A percentile compares a stretch with the other conserved stretches of the same genome.
These are phyloP conservation scores for Drosophila nigrodunni DNA, from an alignment of 1,140 invertebrate genomes.

Conservation along the genomic window DNA sequence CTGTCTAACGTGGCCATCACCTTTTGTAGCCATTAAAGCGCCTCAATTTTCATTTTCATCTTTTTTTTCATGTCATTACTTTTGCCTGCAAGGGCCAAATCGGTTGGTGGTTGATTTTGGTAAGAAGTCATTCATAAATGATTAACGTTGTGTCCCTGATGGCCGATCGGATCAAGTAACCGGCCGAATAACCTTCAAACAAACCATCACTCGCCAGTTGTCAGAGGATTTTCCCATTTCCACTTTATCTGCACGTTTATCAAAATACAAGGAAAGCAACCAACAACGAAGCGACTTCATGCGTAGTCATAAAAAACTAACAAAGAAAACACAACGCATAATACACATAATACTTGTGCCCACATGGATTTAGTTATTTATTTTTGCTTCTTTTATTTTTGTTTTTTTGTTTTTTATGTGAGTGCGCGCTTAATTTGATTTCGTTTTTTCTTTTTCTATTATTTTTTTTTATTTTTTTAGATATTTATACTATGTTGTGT, in stretches of 20 bases:
- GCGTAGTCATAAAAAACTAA: slow-evolving; percentile 56
- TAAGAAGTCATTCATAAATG: slow-evolving; percentile 73
- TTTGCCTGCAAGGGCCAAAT: slow-evolving; percentile 26
- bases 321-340: slow-evolving; percentile 44
- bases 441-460: slow-evolving; percentile 49
- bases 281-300: slow-evolving; percentile 39
- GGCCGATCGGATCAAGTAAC: slow-evolving; percentile 27
- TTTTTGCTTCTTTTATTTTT: slow-evolving; percentile 28
- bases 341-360: slow-evolving; percentile 65
- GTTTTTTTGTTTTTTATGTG: slow-evolving; percentile 39
- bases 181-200: slow-evolving; percentile 55
- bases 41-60: slow-evolving; percentile 54
- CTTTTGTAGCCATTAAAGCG: slow-evolving; percentile 69
- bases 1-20: slow-evolving; percentile 42
- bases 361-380: slow-evolving; percentile 62
- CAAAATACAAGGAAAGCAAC: slow-evolving; percentile 40
- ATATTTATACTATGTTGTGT: slow-evolving; percentile 66
- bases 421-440: slow-evolving; percentile 67
- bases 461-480: slow-evolving; percentile 16
- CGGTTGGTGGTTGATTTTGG: slow-evolving; percentile 30
- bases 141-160: slow-evolving; percentile 57
- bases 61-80: slow-evolving; percentile 18
- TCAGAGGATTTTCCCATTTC: slow-evolving; percentile 54
- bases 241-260: slow-evolving; percentile 56
- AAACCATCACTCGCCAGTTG: slow-evolving; percentile 41